phyloP scores from a whole-genome alignment of 2,113 vertebrate species.

The Onychorhynchus coronatus region DNA sequence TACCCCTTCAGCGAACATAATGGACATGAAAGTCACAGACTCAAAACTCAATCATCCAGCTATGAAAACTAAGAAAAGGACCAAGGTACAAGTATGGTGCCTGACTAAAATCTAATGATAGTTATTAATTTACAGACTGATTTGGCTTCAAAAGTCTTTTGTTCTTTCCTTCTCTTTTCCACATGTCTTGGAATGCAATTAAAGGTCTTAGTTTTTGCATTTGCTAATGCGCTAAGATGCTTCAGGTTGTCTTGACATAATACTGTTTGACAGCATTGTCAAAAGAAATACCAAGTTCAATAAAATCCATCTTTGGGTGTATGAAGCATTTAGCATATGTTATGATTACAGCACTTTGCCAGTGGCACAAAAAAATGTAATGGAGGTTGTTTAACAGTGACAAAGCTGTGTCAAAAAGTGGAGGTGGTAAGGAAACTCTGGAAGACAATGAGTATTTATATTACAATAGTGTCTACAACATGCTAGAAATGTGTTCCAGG shows the following conservation, averaged over 20 bases:
- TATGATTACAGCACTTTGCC: neutral
- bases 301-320: neutral
- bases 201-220: neutral
- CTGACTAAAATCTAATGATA: neutral
- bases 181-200: neutral
- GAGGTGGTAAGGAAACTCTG: neutral
- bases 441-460: slow-evolving; percentile 5
- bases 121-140: neutral
- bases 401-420: neutral
- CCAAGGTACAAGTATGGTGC: neutral
- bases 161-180: neutral
- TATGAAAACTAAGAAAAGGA: neutral
- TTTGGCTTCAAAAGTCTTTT: neutral
- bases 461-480: neutral
- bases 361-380: neutral
- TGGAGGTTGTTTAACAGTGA: neutral
- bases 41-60: neutral
- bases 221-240: neutral
- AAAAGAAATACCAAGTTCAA: neutral
- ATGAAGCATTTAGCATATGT: neutral
- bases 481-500: slow-evolving; percentile 4
- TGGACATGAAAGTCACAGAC: neutral
- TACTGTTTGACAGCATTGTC: neutral
- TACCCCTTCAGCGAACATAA: neutral
- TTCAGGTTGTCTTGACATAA: neutral